Evolutionary conservation across 2,888 invertebrate genomes (phyloP).

Genomic region (Andrena dorsata): DNA sequence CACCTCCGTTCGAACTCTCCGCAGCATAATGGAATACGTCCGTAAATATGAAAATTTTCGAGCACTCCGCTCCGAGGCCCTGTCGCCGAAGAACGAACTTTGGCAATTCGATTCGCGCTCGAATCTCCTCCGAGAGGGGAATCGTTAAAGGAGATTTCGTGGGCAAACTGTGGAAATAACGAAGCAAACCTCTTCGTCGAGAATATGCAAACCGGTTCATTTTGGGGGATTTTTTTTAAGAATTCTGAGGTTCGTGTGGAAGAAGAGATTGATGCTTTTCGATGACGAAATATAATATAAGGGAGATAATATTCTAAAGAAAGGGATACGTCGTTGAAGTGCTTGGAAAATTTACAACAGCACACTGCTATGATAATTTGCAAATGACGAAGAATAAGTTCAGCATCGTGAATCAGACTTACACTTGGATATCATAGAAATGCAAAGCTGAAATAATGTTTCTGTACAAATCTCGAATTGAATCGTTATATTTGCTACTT

Average conservation of each 20-base stretch:
- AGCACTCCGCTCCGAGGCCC: slow-evolving; percentile 21
- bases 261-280: neutral
- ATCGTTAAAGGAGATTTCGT: slow-evolving; percentile 5
- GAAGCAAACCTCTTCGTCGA: too few relatives aligned
- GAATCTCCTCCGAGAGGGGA: slow-evolving; percentile 7
- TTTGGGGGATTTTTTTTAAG: neutral
- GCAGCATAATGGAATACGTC: slow-evolving; percentile 79
- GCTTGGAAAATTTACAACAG: too few relatives aligned
- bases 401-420: too few relatives aligned
- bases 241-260: neutral
- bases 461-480: neutral
- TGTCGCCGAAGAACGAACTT: slow-evolving; percentile 34
- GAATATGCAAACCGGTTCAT: too few relatives aligned
- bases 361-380: too few relatives aligned
- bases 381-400: too few relatives aligned
- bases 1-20: slow-evolving; percentile 61
- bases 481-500: neutral
- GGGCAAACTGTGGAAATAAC: neutral
- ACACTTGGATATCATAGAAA: too few relatives aligned
- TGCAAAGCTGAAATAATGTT: too few relatives aligned
- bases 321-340: too few relatives aligned
- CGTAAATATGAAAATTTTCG: slow-evolving; percentile 76
- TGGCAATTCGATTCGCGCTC: slow-evolving; percentile 40
- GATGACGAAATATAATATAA: too few relatives aligned
- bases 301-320: too few relatives aligned